Evolutionary conservation across 2,113 vertebrate species (phyloP).

Genomic region (Dipodomys merriami): DNA sequence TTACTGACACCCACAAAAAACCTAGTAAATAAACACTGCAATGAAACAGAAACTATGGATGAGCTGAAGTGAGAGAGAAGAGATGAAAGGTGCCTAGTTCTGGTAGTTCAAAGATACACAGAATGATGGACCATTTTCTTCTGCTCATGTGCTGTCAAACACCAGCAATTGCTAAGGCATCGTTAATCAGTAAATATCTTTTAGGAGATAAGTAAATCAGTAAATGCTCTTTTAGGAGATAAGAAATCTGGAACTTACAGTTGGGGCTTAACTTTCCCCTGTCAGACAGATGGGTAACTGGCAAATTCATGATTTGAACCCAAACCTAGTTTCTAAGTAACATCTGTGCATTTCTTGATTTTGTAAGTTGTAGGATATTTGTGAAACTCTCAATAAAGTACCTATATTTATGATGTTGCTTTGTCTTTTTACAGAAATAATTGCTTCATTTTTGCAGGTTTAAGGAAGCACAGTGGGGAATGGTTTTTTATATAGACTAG

Average conservation of each 20-base stretch:
- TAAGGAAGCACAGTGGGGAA: neutral
- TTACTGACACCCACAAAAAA: no score
- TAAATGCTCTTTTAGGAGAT: neutral
- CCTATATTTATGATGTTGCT: no score
- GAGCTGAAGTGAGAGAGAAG: neutral
- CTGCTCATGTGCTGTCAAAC: no score
- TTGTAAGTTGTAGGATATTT: neutral
- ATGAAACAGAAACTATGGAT: neutral
- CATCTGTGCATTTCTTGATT: neutral
- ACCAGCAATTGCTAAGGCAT: no score
- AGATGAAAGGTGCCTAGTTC: no score
- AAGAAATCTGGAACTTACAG: neutral
- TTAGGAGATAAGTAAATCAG: neutral
- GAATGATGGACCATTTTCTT: neutral
- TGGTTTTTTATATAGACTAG: neutral
- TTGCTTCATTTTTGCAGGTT: neutral
- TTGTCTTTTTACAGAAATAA: no score
- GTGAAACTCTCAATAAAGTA: slow-evolving; percentile 2
- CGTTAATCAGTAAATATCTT: neutral
- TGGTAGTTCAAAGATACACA: no score
- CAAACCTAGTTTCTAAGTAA: neutral
- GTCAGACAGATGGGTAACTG: neutral
- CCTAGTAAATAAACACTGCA: neutral
- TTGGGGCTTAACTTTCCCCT: neutral
- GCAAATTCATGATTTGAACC: neutral